Evolutionary conservation across 2,113 vertebrate species (phyloP), one percentile per base, ranked within the genome.

Genomic region (Fulica atra): DNA sequence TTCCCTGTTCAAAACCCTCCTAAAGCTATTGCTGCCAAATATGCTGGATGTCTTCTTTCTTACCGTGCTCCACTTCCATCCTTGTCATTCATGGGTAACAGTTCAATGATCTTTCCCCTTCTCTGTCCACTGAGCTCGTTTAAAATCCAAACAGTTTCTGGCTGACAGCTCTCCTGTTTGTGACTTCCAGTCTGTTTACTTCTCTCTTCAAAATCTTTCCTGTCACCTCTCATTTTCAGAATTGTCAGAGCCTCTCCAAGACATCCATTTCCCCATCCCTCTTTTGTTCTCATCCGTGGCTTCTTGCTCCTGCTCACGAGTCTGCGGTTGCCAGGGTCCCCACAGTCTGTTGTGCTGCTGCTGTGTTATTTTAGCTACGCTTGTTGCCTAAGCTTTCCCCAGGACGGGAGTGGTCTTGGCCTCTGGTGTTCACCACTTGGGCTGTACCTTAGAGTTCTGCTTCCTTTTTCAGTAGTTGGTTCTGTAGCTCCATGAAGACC

Each of bases 91-190:
- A 86, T 57, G 93, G 94, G 97, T 96, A 97, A 96, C 96, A 97
- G 97, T 98, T 97, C 97, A 98, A 66, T 87, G 97, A 97, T 97
- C 97, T 98, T 96, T 97, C 92, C 86, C 97, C 96, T 97, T 95
- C 91, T 97, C 95, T 95, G 96, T 93, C 95, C 96, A 95, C 95
- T 92, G 96, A 97, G 88, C 97, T 97, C 94, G 95, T 97, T 97
- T 97, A 97, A 95, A 98, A 95, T 94, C 96, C 92, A 94, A 97
- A 95, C 87, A 90, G 88, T 97, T 97, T 96, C 95, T 97, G 89
- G 64, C 95, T 97, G 97, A 97, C 98, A 97, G 86, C 69, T 97
- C 90, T 95, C 66, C 93, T 96, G 78, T 96, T 96, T 81, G 64
- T 97, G 92, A 96, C 95, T 96, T 95, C 79, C 90, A 60, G 33